phyloP scores from a whole-genome alignment of 2,113 vertebrate genomes.

The Urocitellus parryii region DNA sequence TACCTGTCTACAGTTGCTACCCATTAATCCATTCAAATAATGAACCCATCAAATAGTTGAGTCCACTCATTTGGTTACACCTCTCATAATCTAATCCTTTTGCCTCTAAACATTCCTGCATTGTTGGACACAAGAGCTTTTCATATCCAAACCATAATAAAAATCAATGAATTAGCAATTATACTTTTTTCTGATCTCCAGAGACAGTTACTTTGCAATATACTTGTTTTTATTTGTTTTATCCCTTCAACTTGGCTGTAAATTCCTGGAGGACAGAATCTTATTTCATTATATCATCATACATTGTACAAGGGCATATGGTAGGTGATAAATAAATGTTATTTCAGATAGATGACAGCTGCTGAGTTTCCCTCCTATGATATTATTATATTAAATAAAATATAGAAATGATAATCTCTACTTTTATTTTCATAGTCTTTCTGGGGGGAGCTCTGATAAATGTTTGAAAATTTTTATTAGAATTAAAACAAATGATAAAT shows the following conservation, averaged over 20 bases:
- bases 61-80: too few species aligned
- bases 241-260: neutral
- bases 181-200: neutral
- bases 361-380: neutral
- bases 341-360: neutral
- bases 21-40: too few species aligned
- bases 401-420: neutral
- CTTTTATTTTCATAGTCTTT: neutral
- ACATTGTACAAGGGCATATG: neutral
- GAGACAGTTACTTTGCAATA: neutral
- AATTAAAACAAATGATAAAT: constrained; percentile 5
- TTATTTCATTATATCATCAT: neutral
- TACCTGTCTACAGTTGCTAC: too few species aligned
- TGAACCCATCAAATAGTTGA: too few species aligned
- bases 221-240: neutral
- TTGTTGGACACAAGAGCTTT: too few species aligned
- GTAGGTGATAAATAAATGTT: neutral
- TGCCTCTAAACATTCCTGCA: too few species aligned
- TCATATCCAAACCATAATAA: neutral
- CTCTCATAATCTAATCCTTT: too few species aligned
- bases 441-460: neutral
- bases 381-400: constrained; percentile 20
- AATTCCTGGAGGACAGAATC: neutral
- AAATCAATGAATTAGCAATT: neutral
- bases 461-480: neutral